Evolutionary conservation across 2,113 vertebrate genomes (phyloP), one percentile per base, ranked within the genome.

Genomic region (Chauna torquata): DNA sequence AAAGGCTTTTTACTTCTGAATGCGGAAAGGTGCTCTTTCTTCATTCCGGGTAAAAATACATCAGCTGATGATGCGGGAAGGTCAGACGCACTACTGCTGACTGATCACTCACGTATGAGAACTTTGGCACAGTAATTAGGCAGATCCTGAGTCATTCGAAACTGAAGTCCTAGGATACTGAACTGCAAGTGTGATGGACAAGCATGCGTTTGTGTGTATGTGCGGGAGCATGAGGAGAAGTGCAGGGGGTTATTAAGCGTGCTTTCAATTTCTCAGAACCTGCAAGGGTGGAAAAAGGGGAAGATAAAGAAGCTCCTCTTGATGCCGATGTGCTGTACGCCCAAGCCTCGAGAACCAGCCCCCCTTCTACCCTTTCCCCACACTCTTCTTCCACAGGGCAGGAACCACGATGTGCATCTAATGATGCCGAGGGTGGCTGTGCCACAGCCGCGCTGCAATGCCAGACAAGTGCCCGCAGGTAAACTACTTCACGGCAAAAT

Each of bases 41-140:
- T 88, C 62, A n/a, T 49, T 81, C 68, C 28, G 57, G 52, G 18
- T 92, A 69, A 61, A 74, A 96, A 94, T 50, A 92, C 80, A 79
- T 18, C 34, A 64, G 76, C 58, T 77, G 72, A 82, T 72, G 65
- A 65, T 34, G 22, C 6, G 6, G 55, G 80, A 66, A 79, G 72
- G 91, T 94, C 76, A 92, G 66, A 92, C 70, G 82, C 45, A 92
- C 42, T n/a, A 30, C 57, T 75, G 76, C 86, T 87, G 69, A 74
- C 89, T 44, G 59, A 90, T 82, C 66, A 38, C 50, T 62, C 57
- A 47, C 0, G 1, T 68, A 57, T 25, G 71, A 81, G 68, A 92
- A 80, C 58, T 90, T 44, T 27, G 45, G 57, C 52, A 87, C 65
- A 87, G 69, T 81, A 91, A 87, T 69, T 57, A 93, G 44, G 45